Evolutionary conservation across 2,888 invertebrate species (phyloP), one percentile per base, ranked within the genome.

Genomic region (Ashinkailepas kermadecensis): DNA sequence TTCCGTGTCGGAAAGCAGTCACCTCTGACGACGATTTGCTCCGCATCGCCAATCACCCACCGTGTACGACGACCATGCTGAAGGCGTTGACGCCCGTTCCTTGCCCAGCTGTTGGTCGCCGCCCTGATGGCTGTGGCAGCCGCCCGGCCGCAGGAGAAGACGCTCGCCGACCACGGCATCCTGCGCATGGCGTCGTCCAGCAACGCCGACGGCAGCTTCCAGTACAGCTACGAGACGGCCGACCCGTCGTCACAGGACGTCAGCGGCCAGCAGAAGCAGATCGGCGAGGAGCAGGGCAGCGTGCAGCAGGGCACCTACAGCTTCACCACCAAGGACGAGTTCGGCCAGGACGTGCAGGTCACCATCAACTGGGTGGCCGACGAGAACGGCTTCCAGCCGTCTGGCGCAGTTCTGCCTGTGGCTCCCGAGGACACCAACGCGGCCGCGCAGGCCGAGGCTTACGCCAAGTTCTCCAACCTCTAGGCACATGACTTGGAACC

Each of bases 201-300:
- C n/a, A 57, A 59, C 80, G 80, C 80, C 18, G 84, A 84, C 56
- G 84, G 83, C n/a, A 82, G 81, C 74, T 84, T 83, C 81, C 80
- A 81, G 39, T 84, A 83, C 81, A 65, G 82, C 15, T 84, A 83
- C 65, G 78, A 82, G 56, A 82, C 83, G 23, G 58, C 81, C 65
- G 81, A 81, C 65, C 57, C 57, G 23, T 12, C 59, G 6, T 3
- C 57, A 23, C 79, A 79, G 58, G 79, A 79, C 18, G 79, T 79
- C 23, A 25, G 23, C 58, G 79, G 79, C 3, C 58, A 79, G 58
- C 57, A 23, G 58, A 79, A 79, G 79, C 79, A 79, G 79, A 79
- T 79, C 58, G 79, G 79, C 23, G 79, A 79, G 25, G 23, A 79
- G 58, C 3, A 8, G 2, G 79, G 79, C 57, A 15, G 7, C 25